Conservation (phyloP, 2,888 invertebrate species). For the Netelia fuscicornis region DNA sequence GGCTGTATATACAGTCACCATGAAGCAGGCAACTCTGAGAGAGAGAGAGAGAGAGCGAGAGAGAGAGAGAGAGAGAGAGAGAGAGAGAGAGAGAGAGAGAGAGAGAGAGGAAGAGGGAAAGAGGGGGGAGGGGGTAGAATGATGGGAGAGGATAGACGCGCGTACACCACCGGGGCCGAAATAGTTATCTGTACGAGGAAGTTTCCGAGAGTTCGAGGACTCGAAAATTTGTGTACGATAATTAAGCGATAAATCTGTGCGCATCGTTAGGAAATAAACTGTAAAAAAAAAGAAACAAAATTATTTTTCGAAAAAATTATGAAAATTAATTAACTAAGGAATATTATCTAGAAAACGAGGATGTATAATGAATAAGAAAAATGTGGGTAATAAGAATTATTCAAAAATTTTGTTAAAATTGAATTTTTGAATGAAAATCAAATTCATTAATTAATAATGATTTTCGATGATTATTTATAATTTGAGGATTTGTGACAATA, state of each 20-base stretch:
- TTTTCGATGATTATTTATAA: not conserved
- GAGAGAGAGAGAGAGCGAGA: constrained; percentile 45
- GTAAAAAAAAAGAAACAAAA: not conserved
- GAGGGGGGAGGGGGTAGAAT: constrained; percentile 56
- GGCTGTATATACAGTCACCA: constrained; percentile 29
- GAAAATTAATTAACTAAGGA: no score
- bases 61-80: constrained; percentile 52
- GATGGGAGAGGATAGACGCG: constrained; percentile 69
- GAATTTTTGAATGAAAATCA: not conserved
- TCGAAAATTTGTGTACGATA: constrained; percentile 34
- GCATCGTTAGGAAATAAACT: not conserved
- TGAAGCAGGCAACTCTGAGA: constrained; percentile 49
- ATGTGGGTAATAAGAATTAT: not conserved
- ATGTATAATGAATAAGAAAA: not conserved
- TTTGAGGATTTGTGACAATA: no score
- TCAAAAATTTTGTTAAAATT: not conserved
- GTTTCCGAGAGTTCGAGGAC: constrained; percentile 39
- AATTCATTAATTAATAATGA: not conserved
- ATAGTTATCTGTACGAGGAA: constrained; percentile 59
- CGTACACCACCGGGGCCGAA: constrained; percentile 60
- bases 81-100: constrained; percentile 63
- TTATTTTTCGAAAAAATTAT: not conserved
- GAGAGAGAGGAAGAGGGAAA: constrained; percentile 60
- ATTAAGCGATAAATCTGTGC: constrained; percentile 46
- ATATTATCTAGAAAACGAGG: no score